A percentile compares a stretch with the other conserved stretches of the same genome.
These are phyloP conservation scores for Irena cyanogastra DNA, from an alignment of 2,113 vertebrate species.

Conservation along the genomic window DNA sequence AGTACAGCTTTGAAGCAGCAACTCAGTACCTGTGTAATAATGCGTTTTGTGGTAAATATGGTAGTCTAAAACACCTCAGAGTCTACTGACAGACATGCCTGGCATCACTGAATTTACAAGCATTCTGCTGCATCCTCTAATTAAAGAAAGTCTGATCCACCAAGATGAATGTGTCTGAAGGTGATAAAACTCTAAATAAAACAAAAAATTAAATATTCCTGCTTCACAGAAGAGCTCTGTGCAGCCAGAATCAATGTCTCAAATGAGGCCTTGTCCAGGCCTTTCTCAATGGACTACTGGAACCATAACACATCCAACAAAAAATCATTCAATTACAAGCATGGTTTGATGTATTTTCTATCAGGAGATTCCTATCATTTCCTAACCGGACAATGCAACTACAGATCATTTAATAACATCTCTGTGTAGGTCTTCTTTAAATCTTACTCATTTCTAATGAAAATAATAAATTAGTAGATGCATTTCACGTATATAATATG, in stretches of 20 bases:
- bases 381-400: background rate
- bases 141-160: background rate
- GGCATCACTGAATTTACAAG: background rate
- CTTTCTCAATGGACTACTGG: background rate
- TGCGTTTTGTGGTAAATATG: background rate
- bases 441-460: background rate
- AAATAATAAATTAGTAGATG: background rate
- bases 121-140: background rate
- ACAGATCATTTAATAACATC: background rate
- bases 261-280: background rate
- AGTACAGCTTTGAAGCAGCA: background rate
- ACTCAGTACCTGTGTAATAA: background rate
- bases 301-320: background rate
- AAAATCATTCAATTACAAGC: background rate
- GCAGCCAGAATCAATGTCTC: background rate
- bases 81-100: background rate
- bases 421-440: background rate
- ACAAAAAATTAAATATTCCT: background rate
- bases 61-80: background rate
- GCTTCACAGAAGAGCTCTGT: background rate
- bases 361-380: background rate
- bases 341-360: background rate
- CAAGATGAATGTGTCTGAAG: background rate
- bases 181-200: background rate
- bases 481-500: background rate